These are phyloP conservation scores for Argyresthia goedartella DNA, from an alignment of 2,888 invertebrate species.

Conservation along the genomic window DNA sequence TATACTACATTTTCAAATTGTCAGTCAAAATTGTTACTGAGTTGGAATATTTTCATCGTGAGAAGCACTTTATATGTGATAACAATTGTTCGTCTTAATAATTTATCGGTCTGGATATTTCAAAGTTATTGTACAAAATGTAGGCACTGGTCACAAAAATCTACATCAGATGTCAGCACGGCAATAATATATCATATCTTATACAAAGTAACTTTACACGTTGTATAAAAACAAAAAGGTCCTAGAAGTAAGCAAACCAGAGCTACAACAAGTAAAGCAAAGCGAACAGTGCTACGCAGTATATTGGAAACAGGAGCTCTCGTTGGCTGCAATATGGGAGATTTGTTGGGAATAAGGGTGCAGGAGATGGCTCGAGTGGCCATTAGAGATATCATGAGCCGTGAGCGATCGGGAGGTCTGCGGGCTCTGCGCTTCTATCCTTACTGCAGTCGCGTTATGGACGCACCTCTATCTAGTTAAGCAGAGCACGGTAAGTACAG, in stretches of 20 bases:
- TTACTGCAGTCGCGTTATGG: slow-evolving; percentile 18
- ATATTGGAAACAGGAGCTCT: slow-evolving; percentile 40
- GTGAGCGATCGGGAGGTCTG: slow-evolving; percentile 42
- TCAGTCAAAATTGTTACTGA: no score
- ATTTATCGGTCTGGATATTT: neutral
- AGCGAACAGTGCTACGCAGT: slow-evolving; percentile 24
- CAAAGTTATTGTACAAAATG: neutral
- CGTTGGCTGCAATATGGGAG: slow-evolving; percentile 50
- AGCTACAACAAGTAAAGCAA: neutral
- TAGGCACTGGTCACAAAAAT: neutral
- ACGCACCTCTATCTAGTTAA: neutral
- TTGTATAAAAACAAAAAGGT: neutral
- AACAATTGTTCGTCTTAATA: no score
- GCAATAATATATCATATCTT: neutral
- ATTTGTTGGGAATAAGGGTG: slow-evolving; percentile 57
- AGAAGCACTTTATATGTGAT: no score
- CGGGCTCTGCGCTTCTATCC: slow-evolving; percentile 30
- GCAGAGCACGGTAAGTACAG: neutral
- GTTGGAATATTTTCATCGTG: no score
- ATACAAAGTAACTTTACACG: neutral
- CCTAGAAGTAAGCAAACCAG: neutral
- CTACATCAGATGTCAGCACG: neutral
- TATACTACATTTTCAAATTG: no score
- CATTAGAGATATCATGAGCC: slow-evolving; percentile 59
- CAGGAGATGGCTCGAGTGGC: slow-evolving; percentile 61